Conservation (phyloP, 2,113 vertebrate genomes). For the Sus scrofa region T2T-Sscrofa CM000825.6:56948001-56948500, state of each 20-base stretch:
- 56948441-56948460: too few species aligned
- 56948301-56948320: too few species aligned
- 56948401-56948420: too few species aligned
- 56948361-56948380: too few species aligned
- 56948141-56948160: rapidly evolving
- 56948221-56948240: background rate
- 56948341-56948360: too few species aligned
- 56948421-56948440: too few species aligned
- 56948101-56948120: background rate
- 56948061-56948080: background rate
- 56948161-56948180: background rate
- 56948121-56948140: background rate
- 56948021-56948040: background rate
- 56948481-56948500: background rate
- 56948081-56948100: background rate
- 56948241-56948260: too few species aligned
- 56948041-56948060: background rate
- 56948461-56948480: too few species aligned
- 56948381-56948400: too few species aligned
- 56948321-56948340: too few species aligned
- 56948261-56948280: too few species aligned
- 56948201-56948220: background rate
- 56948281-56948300: too few species aligned
- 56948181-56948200: background rate
- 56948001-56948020: background rate